A percentile compares a stretch with the other conserved stretches of the same genome.
These are phyloP conservation scores for Eledone cirrhosa DNA, from an alignment of 2,888 invertebrate species.

Conservation along the genomic window DNA sequence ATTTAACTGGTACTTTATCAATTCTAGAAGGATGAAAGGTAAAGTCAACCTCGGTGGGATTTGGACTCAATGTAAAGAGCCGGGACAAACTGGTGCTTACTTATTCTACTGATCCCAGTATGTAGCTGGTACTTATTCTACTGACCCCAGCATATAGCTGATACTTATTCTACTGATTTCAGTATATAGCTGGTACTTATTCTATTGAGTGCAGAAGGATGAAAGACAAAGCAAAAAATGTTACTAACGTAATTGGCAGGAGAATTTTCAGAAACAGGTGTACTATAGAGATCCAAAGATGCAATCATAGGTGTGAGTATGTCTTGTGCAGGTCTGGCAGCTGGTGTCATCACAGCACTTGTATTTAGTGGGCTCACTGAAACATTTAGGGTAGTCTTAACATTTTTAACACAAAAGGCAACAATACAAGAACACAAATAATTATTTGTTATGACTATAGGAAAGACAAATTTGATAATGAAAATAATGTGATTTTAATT, in stretches of 20 bases:
- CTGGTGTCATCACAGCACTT: slow-evolving; percentile 1
- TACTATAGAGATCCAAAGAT: slow-evolving; percentile 3
- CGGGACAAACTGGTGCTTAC: too few species aligned
- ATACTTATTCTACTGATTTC: too few species aligned
- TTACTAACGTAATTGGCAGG: slow-evolving; percentile 9
- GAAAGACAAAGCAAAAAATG: too few species aligned
- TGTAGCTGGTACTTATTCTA: too few species aligned
- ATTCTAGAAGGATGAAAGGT: too few species aligned
- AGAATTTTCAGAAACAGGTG: neutral
- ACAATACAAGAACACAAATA: neutral
- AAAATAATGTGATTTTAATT: neutral
- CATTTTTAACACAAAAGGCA: neutral
- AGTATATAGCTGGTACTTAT: too few species aligned
- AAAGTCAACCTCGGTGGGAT: too few species aligned
- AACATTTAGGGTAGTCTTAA: neutral
- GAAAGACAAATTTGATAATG: neutral
- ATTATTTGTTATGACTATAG: neutral
- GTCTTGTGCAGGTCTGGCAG: slow-evolving; percentile 19
- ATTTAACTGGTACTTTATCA: too few species aligned
- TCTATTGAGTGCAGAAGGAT: too few species aligned
- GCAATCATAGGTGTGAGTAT: slow-evolving; percentile 31
- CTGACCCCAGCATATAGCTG: too few species aligned
- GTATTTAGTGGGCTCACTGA: slow-evolving; percentile 32
- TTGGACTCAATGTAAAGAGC: too few species aligned
- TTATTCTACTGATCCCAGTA: too few species aligned